Percentiles rank a stretch among this genome's conserved stretches.
phyloP scores from a whole-genome alignment of 2,888 invertebrate species.

The Eristalis pertinax region DNA sequence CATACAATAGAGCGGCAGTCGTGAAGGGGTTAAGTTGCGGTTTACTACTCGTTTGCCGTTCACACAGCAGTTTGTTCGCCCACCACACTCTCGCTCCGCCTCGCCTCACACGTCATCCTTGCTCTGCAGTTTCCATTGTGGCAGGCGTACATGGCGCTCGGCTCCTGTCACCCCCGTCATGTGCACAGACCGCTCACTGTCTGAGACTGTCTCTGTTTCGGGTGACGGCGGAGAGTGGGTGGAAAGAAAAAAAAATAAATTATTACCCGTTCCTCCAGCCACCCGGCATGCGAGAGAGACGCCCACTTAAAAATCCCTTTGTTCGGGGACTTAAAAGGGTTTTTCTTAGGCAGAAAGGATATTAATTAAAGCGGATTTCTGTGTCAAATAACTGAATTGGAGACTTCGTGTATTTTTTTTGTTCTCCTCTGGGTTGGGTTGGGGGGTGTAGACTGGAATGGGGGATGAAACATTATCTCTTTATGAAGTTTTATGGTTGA shows the following conservation, averaged over 20 bases:
- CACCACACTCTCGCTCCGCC: neutral
- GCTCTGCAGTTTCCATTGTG: conserved; percentile 4
- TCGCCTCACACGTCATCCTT: neutral
- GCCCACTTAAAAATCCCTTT: conserved; percentile 67
- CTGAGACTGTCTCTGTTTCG: neutral
- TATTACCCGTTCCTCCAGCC: conserved; percentile 33
- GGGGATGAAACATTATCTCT: conserved; percentile 51
- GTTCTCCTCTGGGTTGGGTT: neutral
- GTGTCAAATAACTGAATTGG: conserved; percentile 65
- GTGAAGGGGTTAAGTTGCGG: conserved; percentile 68
- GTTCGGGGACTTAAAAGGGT: conserved; percentile 59
- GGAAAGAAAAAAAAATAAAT: conserved; percentile 62
- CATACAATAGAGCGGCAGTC: neutral
- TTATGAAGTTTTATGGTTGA: conserved; percentile 46
- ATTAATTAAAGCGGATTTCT: conserved; percentile 71
- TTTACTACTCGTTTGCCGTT: conserved; percentile 40
- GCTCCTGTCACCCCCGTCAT: conserved; percentile 16
- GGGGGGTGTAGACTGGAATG: neutral
- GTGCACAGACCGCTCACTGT: neutral
- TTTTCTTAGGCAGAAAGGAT: conserved; percentile 56
- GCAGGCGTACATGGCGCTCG: conserved; percentile 35
- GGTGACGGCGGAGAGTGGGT: neutral
- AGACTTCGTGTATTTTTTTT: conserved; percentile 21
- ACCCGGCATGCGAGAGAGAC: neutral
- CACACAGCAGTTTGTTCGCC: neutral